Evolutionary conservation across 2,888 invertebrate species (phyloP), one percentile per base, ranked within the genome.

Genomic region (Eupithecia pulchellata): DNA sequence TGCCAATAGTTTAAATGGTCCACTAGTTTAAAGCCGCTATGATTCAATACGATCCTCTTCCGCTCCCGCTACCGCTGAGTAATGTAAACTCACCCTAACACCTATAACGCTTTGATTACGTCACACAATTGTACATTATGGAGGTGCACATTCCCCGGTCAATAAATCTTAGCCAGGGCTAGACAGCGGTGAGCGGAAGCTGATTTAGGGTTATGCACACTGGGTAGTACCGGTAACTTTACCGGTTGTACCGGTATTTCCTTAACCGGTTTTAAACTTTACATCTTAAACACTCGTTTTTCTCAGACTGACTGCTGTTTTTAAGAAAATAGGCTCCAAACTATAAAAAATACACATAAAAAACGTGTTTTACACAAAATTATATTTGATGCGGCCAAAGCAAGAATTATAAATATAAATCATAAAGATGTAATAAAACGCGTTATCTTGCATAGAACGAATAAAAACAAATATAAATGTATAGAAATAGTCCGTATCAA

Each of bases 151-250:
- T 61, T 61, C 11, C n/a, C n/a, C n/a, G 61, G 20, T 25, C 34
- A 36, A 61, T 61, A 61, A 61, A 61, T 61, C 61, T 61, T n/a
- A 5, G 20, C 61, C 20, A 9, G 20, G n/a, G 61, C 25, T n/a
- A n/a, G 61, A 13, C 42, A 47, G 42, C 9, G 42, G 42, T 2
- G 20, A 47, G 42, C 20, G 34, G 61, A 34, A 34, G 34, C 61
- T n/a, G 34, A 36, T 61, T n/a, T 11, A 20, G 61, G 61, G n/a
- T 20, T 2, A 32, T 61, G 34, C 34, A 20, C 61, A 14, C 34
- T 32, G 25, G 60, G 13, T 61, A 14, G 14, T 34, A 14, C 14
- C 61, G 61, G 61, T 61, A 5, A 32, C 11, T 4, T n/a, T n/a
- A n/a, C n/a, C n/a, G n/a, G n/a, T n/a, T 58, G 30, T 17, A 30